Conservation (phyloP, 2,113 vertebrate genomes). For the Thalassoma bifasciatum region DNA sequence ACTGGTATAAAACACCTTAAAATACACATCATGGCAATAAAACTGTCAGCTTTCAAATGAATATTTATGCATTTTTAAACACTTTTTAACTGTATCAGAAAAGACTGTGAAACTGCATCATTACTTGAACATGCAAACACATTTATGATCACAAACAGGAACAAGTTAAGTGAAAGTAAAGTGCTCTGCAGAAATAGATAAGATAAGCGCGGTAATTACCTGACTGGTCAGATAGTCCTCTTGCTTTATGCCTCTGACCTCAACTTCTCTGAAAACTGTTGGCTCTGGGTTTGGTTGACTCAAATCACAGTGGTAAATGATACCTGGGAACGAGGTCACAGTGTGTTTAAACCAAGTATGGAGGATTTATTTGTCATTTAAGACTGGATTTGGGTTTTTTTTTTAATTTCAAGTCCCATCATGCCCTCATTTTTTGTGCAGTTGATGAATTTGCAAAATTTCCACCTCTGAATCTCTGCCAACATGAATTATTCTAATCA, state of each 20-base stretch:
- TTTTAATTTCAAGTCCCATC: too few species aligned
- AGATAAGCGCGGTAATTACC: constrained; percentile 50
- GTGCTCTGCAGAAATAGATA: not conserved
- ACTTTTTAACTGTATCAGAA: not conserved
- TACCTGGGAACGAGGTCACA: constrained; percentile 60
- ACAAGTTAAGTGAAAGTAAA: not conserved
- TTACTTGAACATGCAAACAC: not conserved
- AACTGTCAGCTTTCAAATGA: not conserved
- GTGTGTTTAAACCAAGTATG: too few species aligned
- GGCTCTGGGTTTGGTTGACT: constrained; percentile 70
- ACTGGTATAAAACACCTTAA: constrained; percentile 83
- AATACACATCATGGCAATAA: not conserved
- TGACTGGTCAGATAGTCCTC: constrained; percentile 80
- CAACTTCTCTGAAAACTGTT: constrained; percentile 80
- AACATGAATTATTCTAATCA: too few species aligned
- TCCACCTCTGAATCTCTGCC: too few species aligned
- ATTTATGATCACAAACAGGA: not conserved
- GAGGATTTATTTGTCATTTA: not conserved
- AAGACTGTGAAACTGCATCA: not conserved
- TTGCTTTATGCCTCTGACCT: constrained; percentile 79
- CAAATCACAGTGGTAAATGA: constrained; percentile 85
- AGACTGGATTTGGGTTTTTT: not conserved
- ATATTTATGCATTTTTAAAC: not conserved
- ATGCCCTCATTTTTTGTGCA: too few species aligned
- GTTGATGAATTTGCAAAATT: too few species aligned